These are phyloP conservation scores for Idaea dimidiata DNA, from an alignment of 2,888 invertebrate genomes.

Conservation along the genomic window DNA sequence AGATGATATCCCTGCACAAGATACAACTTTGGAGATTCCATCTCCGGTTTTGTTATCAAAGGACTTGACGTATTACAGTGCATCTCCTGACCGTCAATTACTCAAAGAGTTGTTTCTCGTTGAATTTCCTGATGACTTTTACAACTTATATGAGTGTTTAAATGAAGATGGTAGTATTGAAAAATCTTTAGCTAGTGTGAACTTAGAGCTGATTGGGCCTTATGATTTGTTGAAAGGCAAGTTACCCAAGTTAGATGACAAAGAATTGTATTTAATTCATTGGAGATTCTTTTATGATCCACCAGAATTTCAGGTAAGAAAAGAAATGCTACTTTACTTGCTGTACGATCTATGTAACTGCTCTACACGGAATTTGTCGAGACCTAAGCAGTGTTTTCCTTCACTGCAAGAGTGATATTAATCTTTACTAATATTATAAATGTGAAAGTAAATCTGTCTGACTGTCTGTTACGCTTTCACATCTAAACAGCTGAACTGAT, in stretches of 20 bases:
- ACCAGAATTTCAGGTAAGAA: slow-evolving; percentile 91
- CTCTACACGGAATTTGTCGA: no score
- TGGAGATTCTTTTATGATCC: slow-evolving; percentile 97
- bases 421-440: no score
- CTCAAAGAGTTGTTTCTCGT: slow-evolving; percentile 89
- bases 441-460: no score
- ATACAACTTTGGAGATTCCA: slow-evolving; percentile 11
- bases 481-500: no score
- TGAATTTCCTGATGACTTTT: slow-evolving; percentile 95
- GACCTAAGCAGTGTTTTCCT: no score
- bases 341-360: neutral
- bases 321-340: neutral
- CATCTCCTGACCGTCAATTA: slow-evolving; percentile 73
- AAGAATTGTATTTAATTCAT: slow-evolving; percentile 86
- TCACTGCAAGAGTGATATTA: no score
- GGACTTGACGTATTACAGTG: slow-evolving; percentile 59
- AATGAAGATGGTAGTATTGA: slow-evolving; percentile 76
- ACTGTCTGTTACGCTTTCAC: no score
- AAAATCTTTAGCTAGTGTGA: slow-evolving; percentile 83
- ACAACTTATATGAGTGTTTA: slow-evolving; percentile 90
- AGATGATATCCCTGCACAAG: slow-evolving; percentile 15
- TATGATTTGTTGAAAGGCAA: slow-evolving; percentile 89
- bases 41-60: slow-evolving; percentile 37
- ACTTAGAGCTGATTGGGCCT: slow-evolving; percentile 90
- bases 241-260: slow-evolving; percentile 77